Evolutionary conservation across 2,113 vertebrate species (phyloP).

Genomic region (Sitta europaea): DNA sequence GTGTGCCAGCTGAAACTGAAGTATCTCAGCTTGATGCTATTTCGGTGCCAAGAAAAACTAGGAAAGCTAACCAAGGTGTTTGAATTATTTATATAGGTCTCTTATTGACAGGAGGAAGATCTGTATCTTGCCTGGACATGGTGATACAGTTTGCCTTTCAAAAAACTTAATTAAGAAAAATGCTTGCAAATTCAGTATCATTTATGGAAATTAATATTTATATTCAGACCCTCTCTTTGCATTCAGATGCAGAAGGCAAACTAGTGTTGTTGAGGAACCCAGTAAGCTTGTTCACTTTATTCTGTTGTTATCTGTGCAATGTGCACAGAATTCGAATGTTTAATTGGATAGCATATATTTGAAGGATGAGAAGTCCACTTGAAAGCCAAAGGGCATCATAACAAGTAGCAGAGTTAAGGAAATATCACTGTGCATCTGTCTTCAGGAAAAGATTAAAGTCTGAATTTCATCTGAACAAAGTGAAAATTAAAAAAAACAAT

Average conservation of each 20-base stretch:
- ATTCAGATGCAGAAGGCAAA: not conserved
- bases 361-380: not conserved
- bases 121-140: not conserved
- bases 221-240: not conserved
- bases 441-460: not conserved
- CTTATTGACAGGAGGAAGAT: not conserved
- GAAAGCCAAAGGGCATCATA: not conserved
- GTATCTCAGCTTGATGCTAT: not conserved
- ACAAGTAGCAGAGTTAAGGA: not conserved
- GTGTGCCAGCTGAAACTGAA: not conserved
- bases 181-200: not conserved
- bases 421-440: not conserved
- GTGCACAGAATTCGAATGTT: not conserved
- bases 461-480: not conserved
- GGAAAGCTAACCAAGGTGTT: not conserved
- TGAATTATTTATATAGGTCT: not conserved
- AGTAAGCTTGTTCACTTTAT: not conserved
- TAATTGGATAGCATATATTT: not conserved
- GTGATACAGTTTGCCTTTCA: not conserved
- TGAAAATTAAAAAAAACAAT: not conserved
- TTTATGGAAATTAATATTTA: not conserved
- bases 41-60: not conserved
- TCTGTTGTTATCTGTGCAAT: not conserved
- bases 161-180: not conserved
- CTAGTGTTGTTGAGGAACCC: not conserved